Conservation (phyloP, 2,113 vertebrate genomes). For the Toxotes chatareus region DNA sequence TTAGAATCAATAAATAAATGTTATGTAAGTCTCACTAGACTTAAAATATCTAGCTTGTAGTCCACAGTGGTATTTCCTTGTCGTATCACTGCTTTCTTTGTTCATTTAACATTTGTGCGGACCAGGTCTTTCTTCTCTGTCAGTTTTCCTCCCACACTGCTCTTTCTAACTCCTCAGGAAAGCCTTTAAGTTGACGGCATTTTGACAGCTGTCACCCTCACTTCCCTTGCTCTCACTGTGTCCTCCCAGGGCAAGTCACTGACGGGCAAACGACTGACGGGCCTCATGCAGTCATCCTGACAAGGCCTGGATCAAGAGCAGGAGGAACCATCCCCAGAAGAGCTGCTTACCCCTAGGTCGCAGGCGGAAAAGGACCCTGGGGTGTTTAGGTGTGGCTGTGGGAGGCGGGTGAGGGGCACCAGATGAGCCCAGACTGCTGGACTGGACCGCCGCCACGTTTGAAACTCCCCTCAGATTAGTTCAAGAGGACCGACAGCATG, state of each 20-base stretch:
- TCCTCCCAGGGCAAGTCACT: conserved; percentile 94
- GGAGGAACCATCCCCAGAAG: conserved; percentile 48
- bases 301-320: conserved; percentile 60
- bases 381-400: conserved; percentile 42
- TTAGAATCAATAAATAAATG: neutral
- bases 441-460: conserved; percentile 37
- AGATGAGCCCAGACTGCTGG: conserved; percentile 20
- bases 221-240: neutral
- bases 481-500: conserved; percentile 77
- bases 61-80: neutral
- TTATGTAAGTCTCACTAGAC: neutral
- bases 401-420: conserved; percentile 25
- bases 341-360: conserved; percentile 52
- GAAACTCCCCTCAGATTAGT: conserved; percentile 48
- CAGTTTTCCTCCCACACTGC: neutral
- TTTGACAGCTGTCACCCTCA: conserved; percentile 7
- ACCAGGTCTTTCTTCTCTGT: neutral
- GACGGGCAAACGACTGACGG: conserved; percentile 95
- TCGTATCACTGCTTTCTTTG: neutral
- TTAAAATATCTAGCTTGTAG: neutral
- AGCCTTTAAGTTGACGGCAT: conserved; percentile 22
- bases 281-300: conserved; percentile 99
- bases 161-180: conserved; percentile 15
- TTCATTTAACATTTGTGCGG: neutral
- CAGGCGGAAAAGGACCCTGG: conserved; percentile 43